Conservation (phyloP, 2,113 vertebrate species). For the Xiphophorus maculatus region DNA sequence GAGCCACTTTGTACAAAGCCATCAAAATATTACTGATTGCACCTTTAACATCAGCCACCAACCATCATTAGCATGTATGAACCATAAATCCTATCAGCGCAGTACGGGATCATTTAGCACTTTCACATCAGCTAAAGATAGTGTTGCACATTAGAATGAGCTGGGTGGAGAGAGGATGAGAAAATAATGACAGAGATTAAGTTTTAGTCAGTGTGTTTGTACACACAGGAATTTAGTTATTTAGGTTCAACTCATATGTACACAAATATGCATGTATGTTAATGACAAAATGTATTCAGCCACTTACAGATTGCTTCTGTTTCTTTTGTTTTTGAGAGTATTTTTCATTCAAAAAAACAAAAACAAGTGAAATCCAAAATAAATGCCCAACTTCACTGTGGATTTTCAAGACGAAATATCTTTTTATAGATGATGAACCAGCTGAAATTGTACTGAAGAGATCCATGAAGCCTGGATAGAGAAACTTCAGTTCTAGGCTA, state of each 20-base stretch:
- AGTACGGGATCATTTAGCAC: conserved; percentile 57
- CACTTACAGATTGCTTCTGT: too few species aligned
- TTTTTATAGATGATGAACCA: too few species aligned
- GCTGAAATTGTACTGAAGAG: too few species aligned
- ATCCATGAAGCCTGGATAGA: too few species aligned
- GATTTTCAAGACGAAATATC: too few species aligned
- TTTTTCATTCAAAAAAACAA: too few species aligned
- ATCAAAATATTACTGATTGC: conserved; percentile 54
- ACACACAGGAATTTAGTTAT: conserved; percentile 21
- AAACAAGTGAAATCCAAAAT: too few species aligned
- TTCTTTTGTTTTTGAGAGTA: too few species aligned
- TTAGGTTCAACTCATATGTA: conserved; percentile 14
- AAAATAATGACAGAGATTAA: conserved; percentile 40
- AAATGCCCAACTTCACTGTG: too few species aligned
- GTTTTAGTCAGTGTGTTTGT: conserved; percentile 13
- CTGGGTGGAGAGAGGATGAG: conserved; percentile 29
- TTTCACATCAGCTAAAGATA: conserved; percentile 44
- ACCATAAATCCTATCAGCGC: conserved; percentile 57
- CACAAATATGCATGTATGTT: not conserved
- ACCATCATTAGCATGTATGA: conserved; percentile 51
- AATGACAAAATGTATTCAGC: too few species aligned
- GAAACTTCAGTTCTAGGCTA: too few species aligned
- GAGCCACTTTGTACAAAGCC: conserved; percentile 29
- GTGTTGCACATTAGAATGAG: conserved; percentile 36
- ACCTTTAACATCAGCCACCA: conserved; percentile 53